Evolutionary conservation across 2,797 vertebrate genomes (phyloP).

Genomic region (Holocentrus rufus): DNA sequence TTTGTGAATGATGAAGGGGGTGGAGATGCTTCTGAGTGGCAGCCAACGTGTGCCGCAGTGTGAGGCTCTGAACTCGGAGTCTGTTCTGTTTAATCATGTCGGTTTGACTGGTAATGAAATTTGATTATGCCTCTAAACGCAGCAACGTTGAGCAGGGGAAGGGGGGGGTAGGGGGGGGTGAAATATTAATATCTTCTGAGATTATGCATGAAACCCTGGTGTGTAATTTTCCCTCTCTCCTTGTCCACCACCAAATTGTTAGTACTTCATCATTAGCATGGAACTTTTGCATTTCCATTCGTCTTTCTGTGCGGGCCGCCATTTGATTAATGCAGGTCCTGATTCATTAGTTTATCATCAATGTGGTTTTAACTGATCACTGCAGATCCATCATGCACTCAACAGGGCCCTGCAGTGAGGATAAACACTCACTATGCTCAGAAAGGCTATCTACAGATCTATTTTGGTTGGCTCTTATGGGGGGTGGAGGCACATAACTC

Average conservation of each 20-base stretch:
- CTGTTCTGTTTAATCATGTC: constrained; percentile 99
- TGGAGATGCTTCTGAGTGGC: constrained; percentile 69
- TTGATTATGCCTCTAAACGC: constrained; percentile 98
- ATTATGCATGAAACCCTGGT: constrained; percentile 99
- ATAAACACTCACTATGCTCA: constrained; percentile 69
- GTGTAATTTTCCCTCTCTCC: constrained; percentile 96
- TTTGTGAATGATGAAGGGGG: constrained; percentile 73
- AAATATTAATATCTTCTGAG: constrained; percentile 99
- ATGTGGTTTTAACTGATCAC: constrained; percentile 97
- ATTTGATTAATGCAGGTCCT: constrained; percentile 97
- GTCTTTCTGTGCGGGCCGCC: constrained; percentile 88
- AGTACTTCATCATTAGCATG: constrained; percentile 99
- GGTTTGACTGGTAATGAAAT: constrained; percentile 98
- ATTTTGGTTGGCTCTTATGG: constrained; percentile 59
- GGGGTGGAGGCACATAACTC: constrained; percentile 73
- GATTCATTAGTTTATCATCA: constrained; percentile 99
- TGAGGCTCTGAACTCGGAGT: constrained; percentile 85
- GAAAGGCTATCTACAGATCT: constrained; percentile 70
- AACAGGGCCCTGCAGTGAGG: constrained; percentile 50
- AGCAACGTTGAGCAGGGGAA: constrained; percentile 70
- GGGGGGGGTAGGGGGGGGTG: constrained; percentile 75
- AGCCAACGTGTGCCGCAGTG: constrained; percentile 72
- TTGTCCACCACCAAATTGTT: constrained; percentile 98
- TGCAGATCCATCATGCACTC: constrained; percentile 83
- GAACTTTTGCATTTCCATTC: constrained; percentile 98